phyloP scores from a whole-genome alignment of 1,140 invertebrate species.

The Heterodera carotae region DNA sequence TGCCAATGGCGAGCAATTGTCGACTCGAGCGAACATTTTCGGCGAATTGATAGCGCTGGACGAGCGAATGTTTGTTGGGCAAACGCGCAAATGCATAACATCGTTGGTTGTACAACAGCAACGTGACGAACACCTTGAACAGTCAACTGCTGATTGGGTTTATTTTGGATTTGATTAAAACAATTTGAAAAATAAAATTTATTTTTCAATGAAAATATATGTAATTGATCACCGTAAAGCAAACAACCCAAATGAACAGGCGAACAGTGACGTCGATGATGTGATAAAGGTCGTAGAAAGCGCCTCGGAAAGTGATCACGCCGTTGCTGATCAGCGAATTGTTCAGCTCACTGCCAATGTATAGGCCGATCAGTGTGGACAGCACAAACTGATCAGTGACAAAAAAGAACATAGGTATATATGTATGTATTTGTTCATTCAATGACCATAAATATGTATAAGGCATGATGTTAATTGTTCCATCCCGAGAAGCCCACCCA shows the following conservation, averaged over 20 bases:
- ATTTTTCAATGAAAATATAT: neutral
- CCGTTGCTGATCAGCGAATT: constrained; percentile 29
- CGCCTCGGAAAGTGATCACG: constrained; percentile 30
- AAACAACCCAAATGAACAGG: constrained; percentile 36
- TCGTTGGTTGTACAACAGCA: constrained; percentile 35
- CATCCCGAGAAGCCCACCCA: too few relatives aligned
- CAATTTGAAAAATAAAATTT: constrained; percentile 4
- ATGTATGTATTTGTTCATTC: neutral
- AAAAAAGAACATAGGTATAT: constrained; percentile 14
- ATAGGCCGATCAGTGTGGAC: constrained; percentile 17
- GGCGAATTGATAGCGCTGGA: constrained; percentile 38
- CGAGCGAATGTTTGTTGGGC: constrained; percentile 37
- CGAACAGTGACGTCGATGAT: constrained; percentile 36
- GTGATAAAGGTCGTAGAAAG: constrained; percentile 32
- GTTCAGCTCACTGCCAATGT: constrained; percentile 35
- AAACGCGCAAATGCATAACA: constrained; percentile 31
- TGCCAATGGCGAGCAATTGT: constrained; percentile 33
- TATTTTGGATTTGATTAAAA: too few relatives aligned
- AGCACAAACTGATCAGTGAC: constrained; percentile 23
- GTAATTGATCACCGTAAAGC: constrained; percentile 4
- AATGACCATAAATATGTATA: too few relatives aligned
- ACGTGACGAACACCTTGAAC: constrained; percentile 31
- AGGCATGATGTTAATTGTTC: too few relatives aligned
- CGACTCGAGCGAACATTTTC: constrained; percentile 36
- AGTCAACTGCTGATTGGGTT: too few relatives aligned